phyloP scores from a whole-genome alignment of 2,888 invertebrate genomes.

The Desoria tigrina region DNA sequence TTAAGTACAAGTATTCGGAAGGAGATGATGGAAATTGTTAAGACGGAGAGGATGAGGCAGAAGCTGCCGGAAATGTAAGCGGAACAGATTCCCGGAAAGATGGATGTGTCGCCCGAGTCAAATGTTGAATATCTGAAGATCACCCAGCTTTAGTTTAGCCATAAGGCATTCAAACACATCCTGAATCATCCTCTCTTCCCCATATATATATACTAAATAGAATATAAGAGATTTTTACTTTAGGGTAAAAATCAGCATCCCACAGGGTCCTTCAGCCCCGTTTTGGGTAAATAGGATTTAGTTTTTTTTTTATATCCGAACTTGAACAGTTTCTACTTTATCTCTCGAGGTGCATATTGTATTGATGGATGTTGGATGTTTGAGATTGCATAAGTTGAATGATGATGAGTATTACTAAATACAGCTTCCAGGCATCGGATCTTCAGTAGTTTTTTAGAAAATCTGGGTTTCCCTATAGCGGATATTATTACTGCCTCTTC shows the following conservation, averaged over 20 bases:
- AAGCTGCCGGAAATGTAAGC: slow-evolving; percentile 21
- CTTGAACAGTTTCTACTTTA: slow-evolving; percentile 5
- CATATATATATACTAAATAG: no score
- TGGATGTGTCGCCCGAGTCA: slow-evolving; percentile 18
- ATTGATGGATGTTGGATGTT: not conserved
- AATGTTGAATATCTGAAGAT: slow-evolving; percentile 13
- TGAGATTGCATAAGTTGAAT: slow-evolving; percentile 1
- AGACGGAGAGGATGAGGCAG: not conserved
- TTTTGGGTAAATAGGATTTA: slow-evolving; percentile 15
- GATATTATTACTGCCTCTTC: not conserved
- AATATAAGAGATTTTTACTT: no score
- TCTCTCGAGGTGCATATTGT: slow-evolving; percentile 8
- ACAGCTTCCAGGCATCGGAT: not conserved
- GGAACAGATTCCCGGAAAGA: slow-evolving; percentile 22
- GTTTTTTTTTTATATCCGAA: not conserved
- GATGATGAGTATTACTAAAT: not conserved
- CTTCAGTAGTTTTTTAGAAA: not conserved
- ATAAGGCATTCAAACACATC: no score
- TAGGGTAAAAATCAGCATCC: slow-evolving; percentile 7
- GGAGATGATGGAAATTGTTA: no score
- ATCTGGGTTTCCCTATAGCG: not conserved
- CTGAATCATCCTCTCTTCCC: no score
- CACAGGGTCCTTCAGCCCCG: slow-evolving; percentile 1
- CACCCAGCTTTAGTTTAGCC: not conserved
- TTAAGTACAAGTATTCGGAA: no score